A percentile compares a stretch with the other conserved stretches of the same genome.
phyloP scores from a whole-genome alignment of 2,888 invertebrate species.

The Rhingia rostrata region DNA sequence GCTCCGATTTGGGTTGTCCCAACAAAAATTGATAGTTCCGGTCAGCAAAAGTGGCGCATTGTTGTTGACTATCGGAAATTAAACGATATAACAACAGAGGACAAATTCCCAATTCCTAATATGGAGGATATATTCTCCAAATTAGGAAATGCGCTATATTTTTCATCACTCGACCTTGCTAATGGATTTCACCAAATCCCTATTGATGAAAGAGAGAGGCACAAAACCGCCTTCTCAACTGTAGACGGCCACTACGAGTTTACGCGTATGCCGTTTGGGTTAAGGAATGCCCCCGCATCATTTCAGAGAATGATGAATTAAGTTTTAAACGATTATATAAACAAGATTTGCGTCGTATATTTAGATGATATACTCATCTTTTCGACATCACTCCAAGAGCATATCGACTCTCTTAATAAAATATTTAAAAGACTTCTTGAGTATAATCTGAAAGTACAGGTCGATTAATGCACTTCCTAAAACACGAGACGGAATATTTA shows the following conservation, averaged over 20 bases:
- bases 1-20: too few species aligned
- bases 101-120: too few species aligned
- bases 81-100: too few species aligned
- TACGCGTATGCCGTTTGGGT: neutral
- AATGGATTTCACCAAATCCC: constrained; percentile 63
- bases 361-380: neutral
- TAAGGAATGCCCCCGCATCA: too few species aligned
- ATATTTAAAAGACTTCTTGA: constrained; percentile 4
- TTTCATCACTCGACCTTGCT: constrained; percentile 29
- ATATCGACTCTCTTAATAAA: constrained; percentile 12
- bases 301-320: too few species aligned
- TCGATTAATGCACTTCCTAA: constrained; percentile 17
- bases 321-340: too few species aligned
- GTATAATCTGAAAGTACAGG: constrained; percentile 11
- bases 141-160: constrained; percentile 31
- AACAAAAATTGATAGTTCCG: too few species aligned
- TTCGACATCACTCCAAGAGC: constrained; percentile 13
- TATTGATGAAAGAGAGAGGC: constrained; percentile 20
- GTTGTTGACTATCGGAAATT: too few species aligned
- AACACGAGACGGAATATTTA: constrained; percentile 16
- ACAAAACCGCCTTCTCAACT: constrained; percentile 56
- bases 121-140: too few species aligned
- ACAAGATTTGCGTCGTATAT: too few species aligned
- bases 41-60: too few species aligned
- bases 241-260: constrained; percentile 49